Base-by-base conservation (phyloP, 2,888 invertebrate species). In the Bhutanitis thaidina region DNA sequence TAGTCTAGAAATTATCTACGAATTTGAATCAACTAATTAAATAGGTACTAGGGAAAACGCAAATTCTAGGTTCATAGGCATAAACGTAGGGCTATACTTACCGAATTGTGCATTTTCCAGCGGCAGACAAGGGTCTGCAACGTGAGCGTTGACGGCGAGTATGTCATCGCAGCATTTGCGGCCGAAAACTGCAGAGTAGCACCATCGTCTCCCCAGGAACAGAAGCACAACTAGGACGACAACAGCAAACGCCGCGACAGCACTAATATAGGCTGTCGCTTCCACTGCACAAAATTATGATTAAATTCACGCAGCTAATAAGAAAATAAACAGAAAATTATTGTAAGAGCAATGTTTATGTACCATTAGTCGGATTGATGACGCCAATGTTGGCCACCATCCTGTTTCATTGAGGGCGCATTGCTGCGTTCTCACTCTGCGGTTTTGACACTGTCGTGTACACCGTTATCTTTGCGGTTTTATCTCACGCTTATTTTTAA, bases 261-360 rank as follows among this genome's bases (percentile, higher is more conserved):
- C 96, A 70, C 96, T 96, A 77, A 97, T 91, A 77, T 97, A 94
- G 74, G 96, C 96, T 68, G 96, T 94, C 68, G 96, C 95, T 91
- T 97, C 97, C 81, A 93, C 92, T 80, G 93, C 89, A 83, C 92
- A 61, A 67, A 52, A 52, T 60, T 46, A 39, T 44, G 15, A 35
- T 38, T 49, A 52, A 1, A 53, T 49, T 36, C 59, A 35, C 34
- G 44, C 10, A 7, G n/a, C 25, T 55, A 53, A 45, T 48, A 35
- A 48, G 39, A 30, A 57, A 55, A 50, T 49, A 7, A 7, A 27
- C 27, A 8, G 27, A 25, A 49, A 37, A 49, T n/a, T n/a, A n/a
- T n/a, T 49, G 32, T 30, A 36, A 39, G 59, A 59, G 54, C 52
- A 48, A 66, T 75, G 71, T 79, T 79, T 84, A 38, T 52, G 41